Conservation (phyloP, 1,140 invertebrate genomes). For the Drosophila tani region DNA sequence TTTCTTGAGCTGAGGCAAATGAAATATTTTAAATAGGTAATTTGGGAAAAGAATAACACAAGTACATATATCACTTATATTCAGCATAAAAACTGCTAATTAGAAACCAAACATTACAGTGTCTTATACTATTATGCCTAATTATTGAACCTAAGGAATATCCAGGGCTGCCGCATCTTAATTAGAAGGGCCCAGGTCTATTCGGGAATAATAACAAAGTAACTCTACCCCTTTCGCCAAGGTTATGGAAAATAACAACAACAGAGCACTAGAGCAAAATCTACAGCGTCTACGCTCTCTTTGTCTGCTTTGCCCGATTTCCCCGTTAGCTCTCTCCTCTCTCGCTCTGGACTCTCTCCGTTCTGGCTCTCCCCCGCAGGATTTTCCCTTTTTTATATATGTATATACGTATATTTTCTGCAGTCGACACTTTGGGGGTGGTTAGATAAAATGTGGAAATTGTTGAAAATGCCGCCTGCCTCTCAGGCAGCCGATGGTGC, state of each 20-base stretch:
- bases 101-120: too few relatives aligned
- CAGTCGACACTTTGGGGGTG: slow-evolving; percentile 81
- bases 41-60: too few relatives aligned
- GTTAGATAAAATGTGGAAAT: slow-evolving; percentile 83
- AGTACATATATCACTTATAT: too few relatives aligned
- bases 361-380: slow-evolving; percentile 50
- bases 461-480: slow-evolving; percentile 77
- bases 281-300: slow-evolving; percentile 57
- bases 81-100: too few relatives aligned
- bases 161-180: background rate
- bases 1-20: too few relatives aligned
- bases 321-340: slow-evolving; percentile 8
- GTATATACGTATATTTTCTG: slow-evolving; percentile 47
- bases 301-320: slow-evolving; percentile 27
- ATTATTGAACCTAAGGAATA: background rate
- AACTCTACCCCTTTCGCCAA: slow-evolving; percentile 43
- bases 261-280: slow-evolving; percentile 50
- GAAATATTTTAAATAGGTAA: background rate
- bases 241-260: slow-evolving; percentile 62
- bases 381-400: slow-evolving; percentile 70
- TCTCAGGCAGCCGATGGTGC: slow-evolving; percentile 56
- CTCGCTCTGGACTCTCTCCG: slow-evolving; percentile 22
- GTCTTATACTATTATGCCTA: background rate
- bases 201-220: slow-evolving; percentile 52
- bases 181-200: slow-evolving; percentile 6